Evolutionary conservation across 2,797 vertebrate species (phyloP).

Genomic region (Sebastes ruberrimus): DNA sequence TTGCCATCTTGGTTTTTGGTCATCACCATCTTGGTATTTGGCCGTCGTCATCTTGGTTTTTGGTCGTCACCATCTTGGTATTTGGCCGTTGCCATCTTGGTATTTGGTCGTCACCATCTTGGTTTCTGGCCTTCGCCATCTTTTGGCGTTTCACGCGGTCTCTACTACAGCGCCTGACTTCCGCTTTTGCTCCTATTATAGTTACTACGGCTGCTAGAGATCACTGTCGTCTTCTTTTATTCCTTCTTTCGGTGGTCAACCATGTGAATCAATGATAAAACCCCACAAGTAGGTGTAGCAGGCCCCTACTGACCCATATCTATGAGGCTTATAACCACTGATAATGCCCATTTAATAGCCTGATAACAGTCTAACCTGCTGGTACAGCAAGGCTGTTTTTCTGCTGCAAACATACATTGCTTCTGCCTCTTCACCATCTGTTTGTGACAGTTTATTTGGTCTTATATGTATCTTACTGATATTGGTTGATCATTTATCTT

Average conservation of each 20-base stretch:
- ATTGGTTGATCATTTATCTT: background rate
- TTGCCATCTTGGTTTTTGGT: fast-evolving
- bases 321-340: background rate
- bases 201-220: background rate
- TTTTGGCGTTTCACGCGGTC: fast-evolving
- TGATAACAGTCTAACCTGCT: too few species aligned
- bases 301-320: background rate
- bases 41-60: fast-evolving
- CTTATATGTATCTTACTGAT: background rate
- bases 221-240: background rate
- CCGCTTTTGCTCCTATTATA: background rate
- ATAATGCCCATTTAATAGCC: fast-evolving
- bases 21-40: fast-evolving
- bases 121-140: too few species aligned
- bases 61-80: fast-evolving
- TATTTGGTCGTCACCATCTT: too few species aligned
- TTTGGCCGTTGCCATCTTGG: too few species aligned
- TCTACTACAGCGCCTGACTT: too few species aligned
- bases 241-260: background rate
- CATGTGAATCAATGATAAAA: background rate
- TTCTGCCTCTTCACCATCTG: background rate
- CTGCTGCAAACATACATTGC: background rate
- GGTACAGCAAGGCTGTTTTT: background rate
- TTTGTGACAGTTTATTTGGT: background rate
- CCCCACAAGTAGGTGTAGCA: background rate